phyloP scores from a whole-genome alignment of 2,797 vertebrate genomes.

The Sebastes kiyomatsui region DNA sequence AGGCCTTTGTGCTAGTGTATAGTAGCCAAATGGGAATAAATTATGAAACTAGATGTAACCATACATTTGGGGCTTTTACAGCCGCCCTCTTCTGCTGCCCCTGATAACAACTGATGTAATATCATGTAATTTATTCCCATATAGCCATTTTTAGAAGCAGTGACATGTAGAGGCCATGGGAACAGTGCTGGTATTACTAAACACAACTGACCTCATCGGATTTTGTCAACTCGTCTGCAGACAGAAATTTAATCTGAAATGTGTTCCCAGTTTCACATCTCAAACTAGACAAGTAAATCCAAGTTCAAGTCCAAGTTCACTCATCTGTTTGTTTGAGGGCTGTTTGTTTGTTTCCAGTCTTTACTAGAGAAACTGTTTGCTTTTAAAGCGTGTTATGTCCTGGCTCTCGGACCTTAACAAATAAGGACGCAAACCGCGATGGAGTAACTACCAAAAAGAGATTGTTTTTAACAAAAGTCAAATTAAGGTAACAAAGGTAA shows the following conservation, averaged over 20 bases:
- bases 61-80: neutral
- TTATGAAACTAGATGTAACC: rapidly evolving
- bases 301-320: neutral
- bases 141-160: constrained; percentile 17
- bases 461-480: too few relatives aligned
- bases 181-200: constrained; percentile 28
- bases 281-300: neutral
- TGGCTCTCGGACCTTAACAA: too few relatives aligned
- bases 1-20: neutral
- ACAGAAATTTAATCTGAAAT: neutral
- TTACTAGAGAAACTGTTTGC: neutral
- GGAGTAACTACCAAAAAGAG: too few relatives aligned
- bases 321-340: neutral
- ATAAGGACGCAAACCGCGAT: too few relatives aligned
- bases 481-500: too few relatives aligned
- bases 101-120: neutral
- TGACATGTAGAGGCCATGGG: constrained; percentile 24
- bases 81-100: neutral
- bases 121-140: neutral
- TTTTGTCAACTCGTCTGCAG: neutral
- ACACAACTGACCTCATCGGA: constrained; percentile 28
- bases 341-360: neutral
- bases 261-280: neutral
- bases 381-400: too few relatives aligned
- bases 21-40: neutral